Evolutionary conservation across 2,113 vertebrate species (phyloP).

Genomic region (Capra hircus): DNA sequence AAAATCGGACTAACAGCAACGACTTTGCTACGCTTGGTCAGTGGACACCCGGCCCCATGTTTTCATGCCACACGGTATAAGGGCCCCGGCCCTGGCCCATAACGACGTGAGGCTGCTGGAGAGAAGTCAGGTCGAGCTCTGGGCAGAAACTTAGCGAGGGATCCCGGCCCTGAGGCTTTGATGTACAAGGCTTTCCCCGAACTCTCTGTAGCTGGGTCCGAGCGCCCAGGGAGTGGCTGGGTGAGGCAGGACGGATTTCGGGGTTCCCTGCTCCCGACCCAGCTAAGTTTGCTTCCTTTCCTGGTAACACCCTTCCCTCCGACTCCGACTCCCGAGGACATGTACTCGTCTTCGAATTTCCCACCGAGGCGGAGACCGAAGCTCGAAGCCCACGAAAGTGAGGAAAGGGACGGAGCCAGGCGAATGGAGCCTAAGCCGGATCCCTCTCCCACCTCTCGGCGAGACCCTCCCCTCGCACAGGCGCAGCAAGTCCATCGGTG

Average conservation of each 20-base stretch:
- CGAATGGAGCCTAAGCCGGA: accelerated
- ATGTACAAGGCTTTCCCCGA: background rate
- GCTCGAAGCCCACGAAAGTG: background rate
- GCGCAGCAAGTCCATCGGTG: background rate
- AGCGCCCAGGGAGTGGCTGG: background rate
- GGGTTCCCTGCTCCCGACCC: too few species aligned
- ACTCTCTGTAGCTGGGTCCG: background rate
- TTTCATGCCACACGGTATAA: background rate
- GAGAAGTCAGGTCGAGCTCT: background rate
- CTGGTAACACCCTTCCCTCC: background rate
- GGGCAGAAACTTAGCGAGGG: accelerated
- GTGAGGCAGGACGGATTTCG: background rate
- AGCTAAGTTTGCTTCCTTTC: background rate
- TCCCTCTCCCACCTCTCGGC: background rate
- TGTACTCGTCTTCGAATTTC: background rate
- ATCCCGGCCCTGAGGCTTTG: too few species aligned
- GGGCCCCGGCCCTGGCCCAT: background rate
- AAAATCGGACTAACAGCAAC: background rate
- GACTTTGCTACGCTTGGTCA: background rate
- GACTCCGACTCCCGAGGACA: too few species aligned
- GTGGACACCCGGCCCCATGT: background rate
- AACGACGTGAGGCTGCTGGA: background rate
- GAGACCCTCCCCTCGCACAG: background rate
- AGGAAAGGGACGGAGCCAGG: background rate
- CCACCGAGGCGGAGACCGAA: background rate